These are phyloP conservation scores for Plestiodon gilberti DNA, from an alignment of 2,113 vertebrate genomes.

Conservation along the genomic window DNA sequence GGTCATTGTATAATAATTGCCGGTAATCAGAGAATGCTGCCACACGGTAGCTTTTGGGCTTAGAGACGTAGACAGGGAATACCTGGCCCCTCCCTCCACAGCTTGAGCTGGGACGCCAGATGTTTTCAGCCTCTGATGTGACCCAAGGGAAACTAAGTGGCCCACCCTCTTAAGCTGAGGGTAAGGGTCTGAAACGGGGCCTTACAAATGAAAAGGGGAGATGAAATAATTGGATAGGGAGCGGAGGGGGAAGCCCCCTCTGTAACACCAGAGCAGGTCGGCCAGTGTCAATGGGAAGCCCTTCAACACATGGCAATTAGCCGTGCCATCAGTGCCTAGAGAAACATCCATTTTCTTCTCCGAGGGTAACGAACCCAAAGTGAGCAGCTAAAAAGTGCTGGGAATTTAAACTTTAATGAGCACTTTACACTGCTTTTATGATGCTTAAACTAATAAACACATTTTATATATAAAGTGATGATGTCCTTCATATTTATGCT, in stretches of 20 bases:
- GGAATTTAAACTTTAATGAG: conserved; percentile 64
- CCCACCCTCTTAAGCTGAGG: not conserved
- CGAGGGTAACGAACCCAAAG: conserved; percentile 44
- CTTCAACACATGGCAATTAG: conserved; percentile 16
- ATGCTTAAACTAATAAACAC: conserved; percentile 67
- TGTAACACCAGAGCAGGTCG: not conserved
- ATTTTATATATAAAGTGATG: conserved; percentile 42
- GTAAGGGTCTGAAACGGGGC: not conserved
- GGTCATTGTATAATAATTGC: conserved; percentile 48
- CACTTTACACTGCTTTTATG: conserved; percentile 57
- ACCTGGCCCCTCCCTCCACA: conserved; percentile 15
- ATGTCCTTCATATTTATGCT: conserved; percentile 65
- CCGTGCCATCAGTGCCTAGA: conserved; percentile 38
- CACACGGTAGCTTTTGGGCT: conserved; percentile 20
- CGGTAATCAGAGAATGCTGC: conserved; percentile 40
- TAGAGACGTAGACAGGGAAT: conserved; percentile 39
- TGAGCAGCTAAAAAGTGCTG: conserved; percentile 50
- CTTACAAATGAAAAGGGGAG: not conserved
- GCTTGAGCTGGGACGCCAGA: not conserved
- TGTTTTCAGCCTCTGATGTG: conserved; percentile 35
- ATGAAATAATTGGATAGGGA: not conserved
- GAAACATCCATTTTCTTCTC: conserved; percentile 44
- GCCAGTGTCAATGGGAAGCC: not conserved
- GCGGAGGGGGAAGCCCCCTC: not conserved
- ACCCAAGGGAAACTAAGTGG: not conserved